Conservation (phyloP, 2,113 vertebrate species). For the Helogale parvula region DNA sequence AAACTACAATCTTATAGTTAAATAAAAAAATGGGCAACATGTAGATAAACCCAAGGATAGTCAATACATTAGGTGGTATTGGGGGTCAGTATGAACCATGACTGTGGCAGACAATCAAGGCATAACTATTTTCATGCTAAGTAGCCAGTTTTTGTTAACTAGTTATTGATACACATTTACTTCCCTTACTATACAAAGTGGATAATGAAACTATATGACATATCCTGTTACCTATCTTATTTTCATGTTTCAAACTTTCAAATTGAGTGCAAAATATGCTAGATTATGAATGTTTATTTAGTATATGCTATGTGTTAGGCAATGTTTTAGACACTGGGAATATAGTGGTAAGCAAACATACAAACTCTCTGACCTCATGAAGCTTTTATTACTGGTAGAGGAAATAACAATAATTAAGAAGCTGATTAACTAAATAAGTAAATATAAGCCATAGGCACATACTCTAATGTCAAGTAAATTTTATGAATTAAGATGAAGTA, state of each 20-base stretch:
- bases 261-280: neutral
- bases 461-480: neutral
- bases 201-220: neutral
- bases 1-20: neutral
- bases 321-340: neutral
- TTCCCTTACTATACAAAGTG: neutral
- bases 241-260: constrained; percentile 8
- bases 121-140: neutral
- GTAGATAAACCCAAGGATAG: neutral
- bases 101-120: neutral
- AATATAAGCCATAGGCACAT: neutral
- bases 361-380: neutral
- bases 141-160: neutral
- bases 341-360: neutral
- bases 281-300: neutral
- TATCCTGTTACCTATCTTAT: neutral
- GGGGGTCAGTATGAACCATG: neutral
- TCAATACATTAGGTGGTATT: neutral
- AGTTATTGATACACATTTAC: neutral
- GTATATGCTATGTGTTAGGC: neutral
- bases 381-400: neutral
- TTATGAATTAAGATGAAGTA: constrained; percentile 12
- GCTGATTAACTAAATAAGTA: neutral
- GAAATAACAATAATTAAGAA: neutral
- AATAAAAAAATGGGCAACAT: neutral